These are phyloP conservation scores for Netelia melanura DNA, from an alignment of 2,888 invertebrate genomes.

Conservation along the genomic window DNA sequence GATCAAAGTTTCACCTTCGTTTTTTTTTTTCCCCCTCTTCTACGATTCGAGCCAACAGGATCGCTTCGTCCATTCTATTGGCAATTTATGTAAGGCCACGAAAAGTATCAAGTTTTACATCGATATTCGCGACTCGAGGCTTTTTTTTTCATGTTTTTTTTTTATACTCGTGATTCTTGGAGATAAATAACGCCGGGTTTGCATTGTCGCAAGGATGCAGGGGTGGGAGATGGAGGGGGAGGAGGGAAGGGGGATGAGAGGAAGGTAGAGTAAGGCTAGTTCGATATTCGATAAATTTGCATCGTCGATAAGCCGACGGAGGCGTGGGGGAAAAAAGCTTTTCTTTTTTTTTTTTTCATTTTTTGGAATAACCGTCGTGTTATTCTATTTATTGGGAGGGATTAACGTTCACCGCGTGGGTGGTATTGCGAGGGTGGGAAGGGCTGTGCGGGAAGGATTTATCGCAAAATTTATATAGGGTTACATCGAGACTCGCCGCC, in stretches of 20 bases:
- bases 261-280: not conserved
- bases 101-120: not conserved
- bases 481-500: not conserved
- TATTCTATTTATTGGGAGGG: conserved; percentile 41
- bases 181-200: not conserved
- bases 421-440: not conserved
- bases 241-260: no score
- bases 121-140: not conserved
- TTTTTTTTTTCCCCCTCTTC: conserved; percentile 16
- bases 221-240: no score
- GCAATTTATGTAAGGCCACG: no score
- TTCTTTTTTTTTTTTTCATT: not conserved
- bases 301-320: conserved; percentile 9
- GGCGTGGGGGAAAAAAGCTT: not conserved
- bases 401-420: conserved; percentile 27
- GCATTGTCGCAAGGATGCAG: no score
- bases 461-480: conserved; percentile 52
- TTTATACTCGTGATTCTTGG: not conserved
- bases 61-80: not conserved
- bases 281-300: conserved; percentile 37
- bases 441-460: conserved; percentile 9
- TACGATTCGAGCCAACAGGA: not conserved
- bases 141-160: not conserved
- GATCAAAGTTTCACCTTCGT: conserved; percentile 1
- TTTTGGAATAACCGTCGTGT: conserved; percentile 14